phyloP scores from a whole-genome alignment of 2,888 invertebrate genomes.

The Lasioglossum morio region DNA sequence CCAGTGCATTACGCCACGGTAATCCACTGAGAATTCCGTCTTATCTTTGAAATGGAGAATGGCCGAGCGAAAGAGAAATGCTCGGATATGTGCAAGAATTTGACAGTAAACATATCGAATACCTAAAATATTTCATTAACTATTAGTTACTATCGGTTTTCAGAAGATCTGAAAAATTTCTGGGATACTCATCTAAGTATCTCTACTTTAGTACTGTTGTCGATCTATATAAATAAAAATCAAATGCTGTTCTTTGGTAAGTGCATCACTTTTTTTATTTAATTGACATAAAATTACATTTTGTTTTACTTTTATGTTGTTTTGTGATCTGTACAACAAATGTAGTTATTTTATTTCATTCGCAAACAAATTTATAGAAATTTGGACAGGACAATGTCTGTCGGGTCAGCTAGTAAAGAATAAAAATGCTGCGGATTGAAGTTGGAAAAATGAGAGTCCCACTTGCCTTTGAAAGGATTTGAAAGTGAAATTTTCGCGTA shows the following conservation, averaged over 20 bases:
- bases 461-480: neutral
- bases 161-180: neutral
- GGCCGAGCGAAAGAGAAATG: neutral
- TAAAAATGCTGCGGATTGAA: neutral
- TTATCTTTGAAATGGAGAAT: neutral
- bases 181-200: too few species aligned
- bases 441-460: neutral
- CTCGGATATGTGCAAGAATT: neutral
- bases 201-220: too few species aligned
- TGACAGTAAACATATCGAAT: neutral
- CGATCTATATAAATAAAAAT: too few species aligned
- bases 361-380: too few species aligned
- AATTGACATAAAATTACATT: too few species aligned
- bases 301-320: too few species aligned
- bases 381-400: too few species aligned
- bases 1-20: neutral
- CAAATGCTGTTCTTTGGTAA: too few species aligned
- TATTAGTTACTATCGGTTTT: neutral
- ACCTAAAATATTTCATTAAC: neutral
- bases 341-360: too few species aligned
- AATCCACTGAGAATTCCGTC: constrained; percentile 15
- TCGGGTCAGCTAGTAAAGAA: too few species aligned
- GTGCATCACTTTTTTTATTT: too few species aligned
- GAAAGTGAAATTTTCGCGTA: neutral
- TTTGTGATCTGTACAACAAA: too few species aligned